These are phyloP conservation scores for Lamellibrachia satsuma DNA, from an alignment of 2,888 invertebrate species.

Conservation along the genomic window DNA sequence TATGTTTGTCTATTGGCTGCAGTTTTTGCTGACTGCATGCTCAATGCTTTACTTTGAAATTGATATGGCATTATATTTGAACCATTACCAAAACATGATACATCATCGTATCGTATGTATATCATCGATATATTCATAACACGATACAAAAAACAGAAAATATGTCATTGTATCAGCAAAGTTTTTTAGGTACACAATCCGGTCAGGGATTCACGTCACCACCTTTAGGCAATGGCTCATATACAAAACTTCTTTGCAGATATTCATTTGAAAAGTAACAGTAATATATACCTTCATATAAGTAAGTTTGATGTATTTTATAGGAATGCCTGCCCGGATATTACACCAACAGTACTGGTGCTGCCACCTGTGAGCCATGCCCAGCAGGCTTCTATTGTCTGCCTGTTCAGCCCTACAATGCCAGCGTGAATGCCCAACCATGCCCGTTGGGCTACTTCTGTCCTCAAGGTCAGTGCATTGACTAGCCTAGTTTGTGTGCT, in stretches of 20 bases:
- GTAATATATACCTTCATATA: no score
- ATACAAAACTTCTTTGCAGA: no score
- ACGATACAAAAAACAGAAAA: no score
- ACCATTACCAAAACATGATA: no score
- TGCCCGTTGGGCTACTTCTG: conserved; percentile 60
- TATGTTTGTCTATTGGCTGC: no score
- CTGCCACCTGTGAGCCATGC: conserved; percentile 55
- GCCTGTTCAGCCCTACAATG: conserved; percentile 55
- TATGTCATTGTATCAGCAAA: no score
- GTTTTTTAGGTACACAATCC: no score
- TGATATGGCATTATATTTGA: not conserved
- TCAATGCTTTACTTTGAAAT: not conserved
- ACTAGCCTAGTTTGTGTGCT: not conserved
- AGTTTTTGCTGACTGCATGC: not conserved
- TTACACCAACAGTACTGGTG: conserved; percentile 56
- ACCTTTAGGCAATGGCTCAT: no score
- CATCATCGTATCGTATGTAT: no score
- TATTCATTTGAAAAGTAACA: no score
- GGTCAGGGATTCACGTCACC: no score
- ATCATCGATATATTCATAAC: no score
- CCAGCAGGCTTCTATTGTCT: conserved; percentile 59
- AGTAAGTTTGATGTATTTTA: not conserved
- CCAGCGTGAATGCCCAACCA: conserved; percentile 51
- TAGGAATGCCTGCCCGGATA: conserved; percentile 55
- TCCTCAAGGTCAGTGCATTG: conserved; percentile 47